Evolutionary conservation across 2,888 invertebrate genomes (phyloP).

Genomic region (Tachina grossa): DNA sequence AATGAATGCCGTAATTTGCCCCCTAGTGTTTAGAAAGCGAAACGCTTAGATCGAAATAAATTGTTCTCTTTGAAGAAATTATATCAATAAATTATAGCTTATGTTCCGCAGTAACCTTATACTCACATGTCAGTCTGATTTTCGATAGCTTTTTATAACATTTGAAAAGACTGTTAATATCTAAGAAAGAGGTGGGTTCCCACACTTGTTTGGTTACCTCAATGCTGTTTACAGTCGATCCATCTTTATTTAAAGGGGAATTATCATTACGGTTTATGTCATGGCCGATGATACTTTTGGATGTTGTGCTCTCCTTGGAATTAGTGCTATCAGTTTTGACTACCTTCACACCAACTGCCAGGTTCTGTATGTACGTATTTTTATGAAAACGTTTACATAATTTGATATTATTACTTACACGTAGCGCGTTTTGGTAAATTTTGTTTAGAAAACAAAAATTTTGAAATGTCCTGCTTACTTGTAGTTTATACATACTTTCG

Average conservation of each 20-base stretch:
- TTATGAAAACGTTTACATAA: constrained; percentile 58
- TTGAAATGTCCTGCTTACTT: constrained; percentile 10
- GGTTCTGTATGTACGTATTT: constrained; percentile 26
- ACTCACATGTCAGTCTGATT: too few species aligned
- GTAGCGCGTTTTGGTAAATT: constrained; percentile 31
- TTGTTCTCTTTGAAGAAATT: too few species aligned
- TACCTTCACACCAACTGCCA: constrained; percentile 53
- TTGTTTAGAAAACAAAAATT: constrained; percentile 32
- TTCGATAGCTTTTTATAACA: too few species aligned
- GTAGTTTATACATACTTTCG: constrained; percentile 55
- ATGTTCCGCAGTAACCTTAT: too few species aligned
- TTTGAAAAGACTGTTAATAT: too few species aligned
- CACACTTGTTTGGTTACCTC: constrained; percentile 9
- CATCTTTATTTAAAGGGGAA: neutral
- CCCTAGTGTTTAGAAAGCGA: too few species aligned
- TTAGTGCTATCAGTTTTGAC: constrained; percentile 18
- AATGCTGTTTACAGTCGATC: neutral
- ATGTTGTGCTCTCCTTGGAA: neutral
- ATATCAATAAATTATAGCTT: too few species aligned
- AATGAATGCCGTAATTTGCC: too few species aligned
- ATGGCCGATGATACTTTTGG: neutral
- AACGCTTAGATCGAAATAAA: too few species aligned
- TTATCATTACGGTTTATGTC: neutral
- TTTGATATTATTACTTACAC: constrained; percentile 34
- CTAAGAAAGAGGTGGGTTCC: too few species aligned